phyloP scores from a whole-genome alignment of 2,113 vertebrate genomes.

The Asarcornis scutulata region DNA sequence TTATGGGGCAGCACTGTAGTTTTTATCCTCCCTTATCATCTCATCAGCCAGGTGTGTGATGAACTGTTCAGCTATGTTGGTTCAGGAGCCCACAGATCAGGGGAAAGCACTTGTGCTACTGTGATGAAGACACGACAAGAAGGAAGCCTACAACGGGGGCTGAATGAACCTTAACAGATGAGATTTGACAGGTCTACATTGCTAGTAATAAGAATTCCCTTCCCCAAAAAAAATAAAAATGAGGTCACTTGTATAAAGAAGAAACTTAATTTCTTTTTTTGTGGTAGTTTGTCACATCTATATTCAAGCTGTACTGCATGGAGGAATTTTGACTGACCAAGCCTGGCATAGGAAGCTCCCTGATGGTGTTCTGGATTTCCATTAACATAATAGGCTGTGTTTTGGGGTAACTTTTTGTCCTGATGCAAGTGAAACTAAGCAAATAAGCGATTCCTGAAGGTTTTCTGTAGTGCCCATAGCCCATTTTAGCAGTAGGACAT shows the following conservation, averaged over 20 bases:
- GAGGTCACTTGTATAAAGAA: rapidly evolving
- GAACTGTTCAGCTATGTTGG: not conserved
- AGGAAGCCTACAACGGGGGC: not conserved
- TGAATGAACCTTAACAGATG: not conserved
- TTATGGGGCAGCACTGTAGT: not conserved
- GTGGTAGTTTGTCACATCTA: not conserved
- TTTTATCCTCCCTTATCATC: not conserved
- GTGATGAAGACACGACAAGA: not conserved
- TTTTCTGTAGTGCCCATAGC: not conserved
- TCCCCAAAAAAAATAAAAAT: not conserved
- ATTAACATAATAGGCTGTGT: not conserved
- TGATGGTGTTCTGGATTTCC: not conserved
- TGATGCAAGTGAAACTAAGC: not conserved
- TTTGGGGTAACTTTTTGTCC: not conserved
- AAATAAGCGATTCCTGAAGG: not conserved
- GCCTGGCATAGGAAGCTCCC: not conserved
- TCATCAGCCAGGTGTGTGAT: not conserved
- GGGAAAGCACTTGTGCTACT: not conserved
- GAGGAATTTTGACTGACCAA: not conserved
- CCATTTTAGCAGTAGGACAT: not conserved
- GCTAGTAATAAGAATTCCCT: not conserved
- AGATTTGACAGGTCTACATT: not conserved
- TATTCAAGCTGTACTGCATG: not conserved
- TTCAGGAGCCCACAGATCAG: not conserved
- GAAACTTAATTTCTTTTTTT: not conserved